phyloP scores from a whole-genome alignment of 2,797 vertebrate genomes.

The Acipenser ruthenus region DNA sequence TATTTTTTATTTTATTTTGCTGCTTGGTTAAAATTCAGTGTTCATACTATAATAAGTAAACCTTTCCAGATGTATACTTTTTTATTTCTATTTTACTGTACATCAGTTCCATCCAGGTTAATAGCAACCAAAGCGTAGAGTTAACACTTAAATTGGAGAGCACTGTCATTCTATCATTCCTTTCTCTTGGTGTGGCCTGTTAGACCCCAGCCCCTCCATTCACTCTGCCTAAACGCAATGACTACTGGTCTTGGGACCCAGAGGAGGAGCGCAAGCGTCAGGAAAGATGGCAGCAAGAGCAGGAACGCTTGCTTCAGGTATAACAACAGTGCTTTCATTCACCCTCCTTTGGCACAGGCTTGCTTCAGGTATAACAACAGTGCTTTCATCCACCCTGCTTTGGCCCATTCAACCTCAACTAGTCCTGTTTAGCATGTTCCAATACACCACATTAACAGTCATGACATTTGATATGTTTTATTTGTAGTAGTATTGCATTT shows the following conservation, averaged over 20 bases:
- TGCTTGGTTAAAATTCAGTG: no score
- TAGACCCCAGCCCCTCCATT: slow-evolving; percentile 58
- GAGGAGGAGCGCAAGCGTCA: slow-evolving; percentile 92
- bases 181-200: slow-evolving; percentile 24
- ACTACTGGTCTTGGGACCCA: slow-evolving; percentile 89
- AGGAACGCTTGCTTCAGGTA: slow-evolving; percentile 94
- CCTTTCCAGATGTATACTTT: not conserved
- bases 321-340: slow-evolving; percentile 21
- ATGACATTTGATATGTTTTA: no score
- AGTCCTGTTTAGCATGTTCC: no score
- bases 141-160: not conserved
- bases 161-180: not conserved
- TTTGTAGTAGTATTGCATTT: no score
- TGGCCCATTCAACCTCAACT: no score
- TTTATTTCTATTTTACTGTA: not conserved
- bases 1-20: not conserved
- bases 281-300: slow-evolving; percentile 91
- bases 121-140: not conserved
- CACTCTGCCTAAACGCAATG: slow-evolving; percentile 66
- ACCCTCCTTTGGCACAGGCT: slow-evolving; percentile 18
- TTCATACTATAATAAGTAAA: not conserved
- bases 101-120: not conserved
- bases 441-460: no score
- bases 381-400: slow-evolving; percentile 12
- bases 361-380: slow-evolving; percentile 12